These are phyloP conservation scores for Lithosia quadra DNA, from an alignment of 2,888 invertebrate species.

Conservation along the genomic window DNA sequence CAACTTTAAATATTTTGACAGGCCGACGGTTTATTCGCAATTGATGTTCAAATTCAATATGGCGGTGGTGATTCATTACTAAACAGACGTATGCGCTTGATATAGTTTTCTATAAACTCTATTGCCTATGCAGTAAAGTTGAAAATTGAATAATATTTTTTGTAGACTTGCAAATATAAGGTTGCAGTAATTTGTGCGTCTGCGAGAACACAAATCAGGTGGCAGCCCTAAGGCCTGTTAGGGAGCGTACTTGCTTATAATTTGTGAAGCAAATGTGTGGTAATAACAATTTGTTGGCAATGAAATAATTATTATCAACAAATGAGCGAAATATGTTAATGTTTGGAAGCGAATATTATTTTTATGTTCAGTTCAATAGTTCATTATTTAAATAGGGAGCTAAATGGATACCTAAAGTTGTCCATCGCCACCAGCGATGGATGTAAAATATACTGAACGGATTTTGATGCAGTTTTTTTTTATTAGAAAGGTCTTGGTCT, in stretches of 20 bases:
- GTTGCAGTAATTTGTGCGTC: slow-evolving; percentile 45
- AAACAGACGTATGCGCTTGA: neutral
- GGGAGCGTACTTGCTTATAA: slow-evolving; percentile 30
- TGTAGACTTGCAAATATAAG: slow-evolving; percentile 19
- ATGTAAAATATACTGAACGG: too few species aligned
- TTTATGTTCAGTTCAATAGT: neutral
- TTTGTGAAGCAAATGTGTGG: slow-evolving; percentile 29
- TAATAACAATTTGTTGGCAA: slow-evolving; percentile 25
- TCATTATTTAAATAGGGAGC: neutral
- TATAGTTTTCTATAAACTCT: slow-evolving; percentile 7
- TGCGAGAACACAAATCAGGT: slow-evolving; percentile 45
- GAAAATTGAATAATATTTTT: slow-evolving; percentile 10
- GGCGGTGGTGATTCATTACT: slow-evolving; percentile 55
- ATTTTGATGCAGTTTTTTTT: too few species aligned
- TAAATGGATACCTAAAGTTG: neutral
- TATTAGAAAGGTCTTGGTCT: too few species aligned
- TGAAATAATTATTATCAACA: slow-evolving; percentile 22
- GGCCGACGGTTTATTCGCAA: slow-evolving; percentile 61
- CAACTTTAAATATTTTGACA: slow-evolving; percentile 68
- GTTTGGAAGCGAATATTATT: neutral
- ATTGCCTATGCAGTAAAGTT: slow-evolving; percentile 9
- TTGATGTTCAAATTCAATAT: slow-evolving; percentile 62
- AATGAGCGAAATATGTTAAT: slow-evolving; percentile 1
- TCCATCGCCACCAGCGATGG: neutral
- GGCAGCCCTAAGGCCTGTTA: slow-evolving; percentile 40